Evolutionary conservation across 2,888 invertebrate genomes (phyloP).

Genomic region (Drosophila hawaiiensis): DNA sequence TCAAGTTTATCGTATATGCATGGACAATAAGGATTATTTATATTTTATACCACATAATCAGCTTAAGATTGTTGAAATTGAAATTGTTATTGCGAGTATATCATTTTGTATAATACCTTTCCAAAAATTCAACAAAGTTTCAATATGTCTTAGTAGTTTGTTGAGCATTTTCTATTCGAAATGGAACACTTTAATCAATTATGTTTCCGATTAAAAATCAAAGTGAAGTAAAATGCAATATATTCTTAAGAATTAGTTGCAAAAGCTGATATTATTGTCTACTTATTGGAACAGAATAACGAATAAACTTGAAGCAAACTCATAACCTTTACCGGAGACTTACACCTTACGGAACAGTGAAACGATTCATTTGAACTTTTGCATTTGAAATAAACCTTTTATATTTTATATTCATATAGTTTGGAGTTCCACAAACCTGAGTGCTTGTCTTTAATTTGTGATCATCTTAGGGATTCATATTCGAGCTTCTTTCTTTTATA

Average conservation of each 20-base stretch:
- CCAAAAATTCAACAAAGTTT: not conserved
- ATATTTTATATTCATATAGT: rapidly evolving
- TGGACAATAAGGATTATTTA: not conserved
- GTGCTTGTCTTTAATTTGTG: not conserved
- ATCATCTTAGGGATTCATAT: not conserved
- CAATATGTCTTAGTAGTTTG: not conserved
- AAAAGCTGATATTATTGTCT: not conserved
- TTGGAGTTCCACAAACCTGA: not conserved
- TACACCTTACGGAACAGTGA: not conserved
- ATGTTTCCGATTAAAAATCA: not conserved
- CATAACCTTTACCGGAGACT: not conserved
- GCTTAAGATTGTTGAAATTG: not conserved
- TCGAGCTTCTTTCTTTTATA: not conserved
- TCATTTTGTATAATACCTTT: not conserved
- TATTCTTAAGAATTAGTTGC: not conserved
- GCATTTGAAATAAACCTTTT: not conserved
- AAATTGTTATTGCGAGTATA: not conserved
- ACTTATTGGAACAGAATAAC: not conserved
- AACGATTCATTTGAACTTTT: not conserved
- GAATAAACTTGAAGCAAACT: not conserved
- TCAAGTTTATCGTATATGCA: not conserved
- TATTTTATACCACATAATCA: not conserved
- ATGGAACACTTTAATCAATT: no score
- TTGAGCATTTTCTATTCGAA: not conserved
- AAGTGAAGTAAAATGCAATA: not conserved